A percentile compares a stretch with the other conserved stretches of the same genome.
phyloP scores from a whole-genome alignment of 2,113 vertebrate species.

The Gavialis gangeticus region DNA sequence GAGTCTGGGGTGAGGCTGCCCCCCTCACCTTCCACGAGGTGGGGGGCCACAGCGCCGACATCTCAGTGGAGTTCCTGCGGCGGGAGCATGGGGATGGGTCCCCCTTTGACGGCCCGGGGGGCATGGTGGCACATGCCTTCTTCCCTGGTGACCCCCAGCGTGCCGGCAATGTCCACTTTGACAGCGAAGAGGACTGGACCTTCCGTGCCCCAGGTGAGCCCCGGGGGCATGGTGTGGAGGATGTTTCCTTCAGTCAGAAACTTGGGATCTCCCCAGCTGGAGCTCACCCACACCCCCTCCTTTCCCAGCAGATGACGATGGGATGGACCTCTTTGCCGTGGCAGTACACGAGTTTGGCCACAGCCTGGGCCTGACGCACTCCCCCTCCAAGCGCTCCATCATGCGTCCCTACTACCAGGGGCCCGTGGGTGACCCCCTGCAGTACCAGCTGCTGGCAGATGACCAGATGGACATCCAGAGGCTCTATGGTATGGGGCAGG shows the following conservation, averaged over 20 bases:
- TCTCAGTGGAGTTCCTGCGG: slow-evolving; percentile 72
- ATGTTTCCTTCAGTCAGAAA: background rate
- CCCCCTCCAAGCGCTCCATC: slow-evolving; percentile 78
- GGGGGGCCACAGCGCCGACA: slow-evolving; percentile 64
- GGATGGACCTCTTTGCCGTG: slow-evolving; percentile 82
- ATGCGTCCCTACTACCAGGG: slow-evolving; percentile 85
- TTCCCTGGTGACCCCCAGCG: slow-evolving; percentile 73
- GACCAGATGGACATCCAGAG: slow-evolving; percentile 70
- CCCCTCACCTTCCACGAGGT: slow-evolving; percentile 80
- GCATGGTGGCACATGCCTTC: slow-evolving; percentile 76
- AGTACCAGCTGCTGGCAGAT: slow-evolving; percentile 61
- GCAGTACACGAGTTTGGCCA: slow-evolving; percentile 84
- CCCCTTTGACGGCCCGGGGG: slow-evolving; percentile 77
- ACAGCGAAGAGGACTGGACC: slow-evolving; percentile 77
- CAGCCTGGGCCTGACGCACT: slow-evolving; percentile 80
- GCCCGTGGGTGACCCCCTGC: slow-evolving; percentile 80
- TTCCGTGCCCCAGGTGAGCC: slow-evolving; percentile 76
- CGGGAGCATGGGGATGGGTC: slow-evolving; percentile 75
- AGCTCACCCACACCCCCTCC: background rate
- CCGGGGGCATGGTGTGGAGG: background rate
- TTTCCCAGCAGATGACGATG: slow-evolving; percentile 67
- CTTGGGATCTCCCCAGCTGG: background rate
- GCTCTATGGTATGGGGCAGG: slow-evolving; percentile 70
- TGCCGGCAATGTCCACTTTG: slow-evolving; percentile 77
- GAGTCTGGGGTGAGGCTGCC: slow-evolving; percentile 74